Conservation (phyloP, 2,113 vertebrate species). For the Thunnus thynnus region DNA sequence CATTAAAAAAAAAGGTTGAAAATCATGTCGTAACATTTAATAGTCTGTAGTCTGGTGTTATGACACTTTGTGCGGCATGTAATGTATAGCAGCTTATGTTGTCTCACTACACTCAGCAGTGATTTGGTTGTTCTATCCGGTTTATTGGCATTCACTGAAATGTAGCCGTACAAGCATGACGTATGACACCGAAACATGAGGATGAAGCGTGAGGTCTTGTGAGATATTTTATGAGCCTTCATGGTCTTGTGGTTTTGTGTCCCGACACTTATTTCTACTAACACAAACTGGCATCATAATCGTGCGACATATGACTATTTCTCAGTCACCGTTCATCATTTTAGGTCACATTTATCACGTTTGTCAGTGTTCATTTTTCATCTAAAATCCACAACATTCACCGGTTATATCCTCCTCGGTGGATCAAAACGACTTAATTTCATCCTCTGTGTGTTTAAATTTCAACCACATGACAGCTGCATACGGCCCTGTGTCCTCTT, state of each 20-base stretch:
- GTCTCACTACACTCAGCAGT: neutral
- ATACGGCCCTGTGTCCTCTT: constrained; percentile 28
- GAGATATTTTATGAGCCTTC: constrained; percentile 28
- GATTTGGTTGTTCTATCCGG: neutral
- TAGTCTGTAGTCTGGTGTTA: neutral
- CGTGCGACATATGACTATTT: constrained; percentile 25
- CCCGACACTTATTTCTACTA: constrained; percentile 18
- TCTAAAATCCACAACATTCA: constrained; percentile 17
- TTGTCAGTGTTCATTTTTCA: constrained; percentile 47
- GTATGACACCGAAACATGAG: constrained; percentile 9
- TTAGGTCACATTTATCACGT: constrained; percentile 17
- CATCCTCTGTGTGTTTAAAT: constrained; percentile 27
- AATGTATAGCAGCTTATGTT: neutral
- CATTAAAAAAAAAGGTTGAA: neutral
- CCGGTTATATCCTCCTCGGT: constrained; percentile 20
- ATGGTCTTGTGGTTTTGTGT: constrained; percentile 20
- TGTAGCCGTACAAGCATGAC: neutral
- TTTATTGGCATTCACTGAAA: neutral
- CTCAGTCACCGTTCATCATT: constrained; percentile 38
- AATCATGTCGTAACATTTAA: neutral
- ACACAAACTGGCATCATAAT: constrained; percentile 16
- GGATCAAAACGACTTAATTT: constrained; percentile 1
- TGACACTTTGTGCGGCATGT: neutral
- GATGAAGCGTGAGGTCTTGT: constrained; percentile 3
- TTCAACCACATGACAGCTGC: constrained; percentile 28